Percentiles rank a stretch among this genome's conserved stretches.
Evolutionary conservation across 2,113 vertebrate genomes (phyloP).

Genomic region (Jacana jacana): DNA sequence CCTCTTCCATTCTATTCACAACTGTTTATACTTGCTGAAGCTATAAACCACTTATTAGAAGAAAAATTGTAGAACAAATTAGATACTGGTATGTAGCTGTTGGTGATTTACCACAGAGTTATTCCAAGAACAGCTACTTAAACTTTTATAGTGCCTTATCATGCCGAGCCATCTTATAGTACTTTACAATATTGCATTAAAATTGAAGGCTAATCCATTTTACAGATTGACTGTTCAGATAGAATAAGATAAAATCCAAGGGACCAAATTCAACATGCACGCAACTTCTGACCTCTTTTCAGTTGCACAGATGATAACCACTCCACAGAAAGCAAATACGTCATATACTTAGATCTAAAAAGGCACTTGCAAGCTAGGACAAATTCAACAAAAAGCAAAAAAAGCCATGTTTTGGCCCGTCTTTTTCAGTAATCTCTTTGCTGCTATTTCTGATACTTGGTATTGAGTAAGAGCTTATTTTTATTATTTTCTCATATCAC

Average conservation of each 20-base stretch:
- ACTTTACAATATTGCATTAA: slow-evolving; percentile 39
- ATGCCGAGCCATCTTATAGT: background rate
- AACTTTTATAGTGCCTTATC: slow-evolving; percentile 13
- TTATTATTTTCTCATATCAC: background rate
- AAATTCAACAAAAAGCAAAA: background rate
- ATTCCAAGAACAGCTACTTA: background rate
- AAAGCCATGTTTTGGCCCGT: background rate
- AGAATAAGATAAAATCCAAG: slow-evolving; percentile 33
- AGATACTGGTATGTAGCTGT: background rate
- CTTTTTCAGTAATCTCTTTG: background rate
- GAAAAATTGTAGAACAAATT: background rate
- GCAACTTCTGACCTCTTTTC: background rate
- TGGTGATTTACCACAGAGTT: background rate
- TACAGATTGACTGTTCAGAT: slow-evolving; percentile 11
- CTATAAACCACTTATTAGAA: background rate
- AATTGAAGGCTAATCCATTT: slow-evolving; percentile 41
- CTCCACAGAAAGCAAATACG: background rate
- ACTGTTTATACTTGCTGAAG: background rate
- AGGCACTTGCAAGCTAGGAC: background rate
- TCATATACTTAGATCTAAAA: background rate
- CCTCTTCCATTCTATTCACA: background rate
- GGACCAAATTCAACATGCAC: background rate
- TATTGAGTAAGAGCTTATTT: background rate
- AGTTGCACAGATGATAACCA: background rate
- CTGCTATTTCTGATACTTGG: background rate